Evolutionary conservation across 2,888 invertebrate species (phyloP).

Genomic region (Brachyopa scutellaris): DNA sequence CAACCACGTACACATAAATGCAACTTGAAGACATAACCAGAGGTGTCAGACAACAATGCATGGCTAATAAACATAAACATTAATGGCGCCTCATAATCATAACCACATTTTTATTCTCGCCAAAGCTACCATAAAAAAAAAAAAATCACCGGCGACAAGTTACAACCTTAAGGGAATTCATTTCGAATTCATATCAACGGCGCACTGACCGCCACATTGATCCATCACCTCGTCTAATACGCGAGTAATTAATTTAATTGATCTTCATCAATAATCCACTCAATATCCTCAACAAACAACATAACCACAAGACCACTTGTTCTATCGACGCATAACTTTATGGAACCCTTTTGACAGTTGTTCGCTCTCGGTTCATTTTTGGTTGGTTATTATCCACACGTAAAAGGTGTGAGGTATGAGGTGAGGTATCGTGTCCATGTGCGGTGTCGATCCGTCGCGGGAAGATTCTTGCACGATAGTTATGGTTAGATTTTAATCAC

Average conservation of each 20-base stretch:
- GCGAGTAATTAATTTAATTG: slow-evolving; percentile 71
- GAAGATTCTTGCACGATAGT: slow-evolving; percentile 63
- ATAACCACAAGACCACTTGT: slow-evolving; percentile 46
- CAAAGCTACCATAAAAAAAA: slow-evolving; percentile 35
- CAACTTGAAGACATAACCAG: slow-evolving; percentile 49
- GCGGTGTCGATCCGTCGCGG: slow-evolving; percentile 5
- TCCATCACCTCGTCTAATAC: slow-evolving; percentile 59
- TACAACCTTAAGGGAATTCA: slow-evolving; percentile 62
- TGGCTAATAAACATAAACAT: slow-evolving; percentile 57
- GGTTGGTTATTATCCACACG: slow-evolving; percentile 47
- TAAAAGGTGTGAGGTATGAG: slow-evolving; percentile 62
- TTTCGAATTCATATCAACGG: slow-evolving; percentile 54
- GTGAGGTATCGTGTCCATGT: slow-evolving; percentile 40
- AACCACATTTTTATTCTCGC: slow-evolving; percentile 57
- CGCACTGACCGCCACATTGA: slow-evolving; percentile 51
- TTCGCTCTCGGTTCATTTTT: slow-evolving; percentile 20
- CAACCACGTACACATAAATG: slow-evolving; percentile 17
- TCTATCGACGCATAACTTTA: slow-evolving; percentile 58
- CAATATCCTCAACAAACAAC: slow-evolving; percentile 25
- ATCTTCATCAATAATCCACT: slow-evolving; percentile 66
- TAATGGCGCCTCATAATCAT: slow-evolving; percentile 70
- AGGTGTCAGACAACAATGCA: slow-evolving; percentile 57
- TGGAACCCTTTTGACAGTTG: slow-evolving; percentile 72
- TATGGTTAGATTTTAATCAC: slow-evolving; percentile 72
- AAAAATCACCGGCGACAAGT: slow-evolving; percentile 31